Evolutionary conservation across 2,797 vertebrate species (phyloP), one percentile per base, ranked within the genome.

Genomic region (Notolabrus celidotus): DNA sequence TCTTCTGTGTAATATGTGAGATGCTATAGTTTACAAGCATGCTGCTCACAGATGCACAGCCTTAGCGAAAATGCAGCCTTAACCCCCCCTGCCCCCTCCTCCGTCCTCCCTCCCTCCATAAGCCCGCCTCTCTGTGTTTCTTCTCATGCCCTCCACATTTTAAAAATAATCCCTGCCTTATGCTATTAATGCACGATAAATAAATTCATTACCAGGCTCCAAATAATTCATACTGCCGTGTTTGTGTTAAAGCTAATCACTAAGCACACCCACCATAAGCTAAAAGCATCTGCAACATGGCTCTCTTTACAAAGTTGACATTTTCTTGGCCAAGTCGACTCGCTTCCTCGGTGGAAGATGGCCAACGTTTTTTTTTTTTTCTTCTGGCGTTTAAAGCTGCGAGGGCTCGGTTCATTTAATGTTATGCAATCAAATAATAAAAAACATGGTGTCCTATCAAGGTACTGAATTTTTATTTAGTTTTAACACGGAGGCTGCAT

Each of bases 281-380:
- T 89, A 74, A 88, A 86, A 75, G 87, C 87, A 90, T 91, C 87
- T 89, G 90, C 88, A 89, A 83, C 88, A 84, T 85, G 80, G 89
- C 85, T 90, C 87, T 66, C 85, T 92, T 89, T 88, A 87, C 56
- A 50, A 83, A 86, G 77, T 80, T 93, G 93, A 93, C 93, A 93
- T 87, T 85, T 93, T 93, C 93, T 94, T 93, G 93, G 93, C 93
- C 83, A 83, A 89, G 84, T 84, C 79, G 61, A 83, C 86, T 88
- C 50, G 83, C 78, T 80, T 85, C 86, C 70, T 61, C 45, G 58
- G 85, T 92, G 94, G 93, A 94, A 80, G 71, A 71, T 68, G 77
- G 93, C 93, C 94, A 95, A 92, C 76, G 56, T 84, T 86, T 91
- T 86, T 75, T 77, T 76, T 77, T 84, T 86, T 91, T 86, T 75